These are phyloP conservation scores for Eledona agricola DNA, from an alignment of 2,888 invertebrate genomes.

Conservation along the genomic window DNA sequence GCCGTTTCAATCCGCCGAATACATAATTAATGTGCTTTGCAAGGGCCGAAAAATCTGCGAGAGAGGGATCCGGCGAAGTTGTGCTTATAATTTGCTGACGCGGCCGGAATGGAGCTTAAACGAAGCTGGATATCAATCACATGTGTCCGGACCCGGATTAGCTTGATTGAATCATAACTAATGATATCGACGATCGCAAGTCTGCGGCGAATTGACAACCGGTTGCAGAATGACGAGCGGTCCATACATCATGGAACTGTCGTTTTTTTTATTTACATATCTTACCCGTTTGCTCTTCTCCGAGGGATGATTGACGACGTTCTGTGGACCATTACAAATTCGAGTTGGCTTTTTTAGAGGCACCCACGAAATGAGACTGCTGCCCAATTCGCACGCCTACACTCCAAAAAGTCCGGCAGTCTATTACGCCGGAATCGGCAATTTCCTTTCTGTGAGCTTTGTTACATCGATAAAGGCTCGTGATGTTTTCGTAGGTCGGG, in stretches of 20 bases:
- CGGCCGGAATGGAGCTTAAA: constrained; percentile 34
- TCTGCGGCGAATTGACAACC: constrained; percentile 49
- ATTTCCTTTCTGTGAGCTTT: constrained; percentile 30
- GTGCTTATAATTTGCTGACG: constrained; percentile 1
- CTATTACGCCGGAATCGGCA: constrained; percentile 37
- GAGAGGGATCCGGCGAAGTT: too few relatives aligned
- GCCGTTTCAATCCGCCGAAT: constrained; percentile 41
- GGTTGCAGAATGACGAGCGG: constrained; percentile 50
- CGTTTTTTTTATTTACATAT: constrained; percentile 43
- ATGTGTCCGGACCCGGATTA: constrained; percentile 49
- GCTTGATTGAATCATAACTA: constrained; percentile 56
- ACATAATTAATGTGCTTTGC: constrained; percentile 43
- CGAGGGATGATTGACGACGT: constrained; percentile 28
- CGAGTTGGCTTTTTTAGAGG: constrained; percentile 19
- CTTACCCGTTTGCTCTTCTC: constrained; percentile 24
- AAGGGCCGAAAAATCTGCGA: too few relatives aligned
- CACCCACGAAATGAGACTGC: constrained; percentile 35
- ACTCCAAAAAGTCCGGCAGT: constrained; percentile 39
- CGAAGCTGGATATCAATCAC: constrained; percentile 53
- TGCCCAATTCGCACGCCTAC: constrained; percentile 40
- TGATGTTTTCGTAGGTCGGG: constrained; percentile 23
- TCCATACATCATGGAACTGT: constrained; percentile 51
- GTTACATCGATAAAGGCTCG: constrained; percentile 14
- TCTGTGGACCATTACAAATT: constrained; percentile 22
- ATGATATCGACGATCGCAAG: constrained; percentile 53